Evolutionary conservation across 1,140 invertebrate species (phyloP), one percentile per base, ranked within the genome.

Genomic region (Camponotus floridanus): DNA sequence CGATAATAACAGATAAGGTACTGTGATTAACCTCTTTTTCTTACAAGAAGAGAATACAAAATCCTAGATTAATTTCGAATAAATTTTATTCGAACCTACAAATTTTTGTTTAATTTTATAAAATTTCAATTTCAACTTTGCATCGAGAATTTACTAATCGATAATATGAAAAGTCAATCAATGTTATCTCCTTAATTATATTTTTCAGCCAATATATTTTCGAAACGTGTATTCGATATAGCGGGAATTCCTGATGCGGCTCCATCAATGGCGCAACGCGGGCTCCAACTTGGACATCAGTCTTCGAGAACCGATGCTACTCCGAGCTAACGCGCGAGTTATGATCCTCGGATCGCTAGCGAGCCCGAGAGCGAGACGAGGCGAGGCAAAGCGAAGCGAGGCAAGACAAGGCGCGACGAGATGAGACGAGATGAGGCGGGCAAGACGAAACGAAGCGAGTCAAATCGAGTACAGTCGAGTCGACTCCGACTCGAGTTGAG

Each of bases 401-500:
- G 36, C 55, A 33, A 64, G 33, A 33, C n/a, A 39, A 64, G 65
- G 36, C 36, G 4, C 2, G 31, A 36, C 31, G 65, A 67, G 36
- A 26, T n/a, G 33, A 39, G 73, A 39, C 76, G 42, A 76, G n/a
- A 48, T 31, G 42, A 48, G 13, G 13, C 67, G 67, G 21, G 21
- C 7, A n/a, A 51, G 13, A 51, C 13, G 76, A 79, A 36, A 13
- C 61, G 62, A 55, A 51, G 42, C 55, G 62, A 79, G 61, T 65
- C 18, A 31, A 65, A 42, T 83, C 59, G 73, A 76, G 45, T 45
- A 55, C 51, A 86, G 51, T 55, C 13, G 65, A 51, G 64, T 13
- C 36, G 48, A 73, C 39, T 51, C 36, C 33, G 31, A 80, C 21
- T 36, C 76, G 76, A 55, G 48, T 33, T 9, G 48, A 74, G 64